These are phyloP conservation scores for Hemaris fuciformis DNA, from an alignment of 2,888 invertebrate species.

Conservation along the genomic window DNA sequence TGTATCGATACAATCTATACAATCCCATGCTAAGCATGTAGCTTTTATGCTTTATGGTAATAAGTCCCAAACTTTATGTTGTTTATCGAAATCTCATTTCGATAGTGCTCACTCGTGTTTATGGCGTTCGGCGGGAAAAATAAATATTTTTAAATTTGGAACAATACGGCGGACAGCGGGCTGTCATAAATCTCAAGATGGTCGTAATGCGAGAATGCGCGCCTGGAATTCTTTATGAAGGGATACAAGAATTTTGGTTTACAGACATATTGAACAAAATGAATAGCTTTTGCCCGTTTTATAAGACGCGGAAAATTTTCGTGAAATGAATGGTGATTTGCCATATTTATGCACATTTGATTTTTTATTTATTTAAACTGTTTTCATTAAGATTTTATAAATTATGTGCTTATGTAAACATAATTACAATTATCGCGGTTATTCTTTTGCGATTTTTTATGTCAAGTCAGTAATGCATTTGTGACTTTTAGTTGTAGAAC, in stretches of 20 bases:
- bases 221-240: conserved; percentile 75
- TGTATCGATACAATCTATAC: background rate
- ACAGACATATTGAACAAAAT: conserved; percentile 50
- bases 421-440: no score
- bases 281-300: conserved; percentile 44
- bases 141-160: conserved; percentile 78
- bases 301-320: conserved; percentile 1
- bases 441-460: no score
- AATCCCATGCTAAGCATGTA: background rate
- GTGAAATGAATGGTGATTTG: background rate
- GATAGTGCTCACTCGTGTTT: conserved; percentile 25
- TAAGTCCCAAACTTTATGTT: background rate
- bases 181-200: conserved; percentile 76
- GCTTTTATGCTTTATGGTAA: background rate
- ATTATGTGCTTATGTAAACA: no score
- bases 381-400: no score
- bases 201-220: conserved; percentile 72
- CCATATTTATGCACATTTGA: background rate
- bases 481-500: no score
- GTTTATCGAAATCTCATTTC: background rate
- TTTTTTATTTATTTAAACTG: no score
- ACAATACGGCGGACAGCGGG: conserved; percentile 77
- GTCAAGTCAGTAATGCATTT: no score
- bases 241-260: conserved; percentile 54
- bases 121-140: conserved; percentile 54